Evolutionary conservation across 2,888 invertebrate genomes (phyloP), one percentile per base, ranked within the genome.

Genomic region (Drepana falcataria): DNA sequence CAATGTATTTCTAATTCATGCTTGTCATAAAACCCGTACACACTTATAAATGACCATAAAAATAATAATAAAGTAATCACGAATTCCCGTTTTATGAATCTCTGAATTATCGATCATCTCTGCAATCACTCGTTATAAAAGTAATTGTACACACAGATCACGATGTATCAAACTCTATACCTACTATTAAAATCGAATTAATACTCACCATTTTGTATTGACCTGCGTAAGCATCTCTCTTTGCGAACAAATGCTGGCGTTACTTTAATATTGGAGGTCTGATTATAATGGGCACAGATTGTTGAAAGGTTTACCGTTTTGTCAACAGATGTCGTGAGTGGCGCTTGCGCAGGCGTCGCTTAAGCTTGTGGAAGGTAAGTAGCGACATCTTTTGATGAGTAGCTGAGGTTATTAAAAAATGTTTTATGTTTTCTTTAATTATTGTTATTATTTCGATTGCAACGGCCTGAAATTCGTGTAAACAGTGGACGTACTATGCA

Each of bases 181-280:
- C 75, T 72, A 68, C 77, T 77, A 88, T 88, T 88, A 88, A 85
- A 87, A 85, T 84, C 85, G 77, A 82, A 87, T 88, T 81, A 87
- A 77, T 70, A 52, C 51, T 53, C 44, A 61, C 81, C 74, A 76
- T 35, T 54, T 9, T 61, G 54, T 51, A 49, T 55, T 62, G 75
- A 74, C 4, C 75, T 60, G 35, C 65, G 9, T 33, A 9, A 48
- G 48, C n/a, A 52, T 54, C 49, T 51, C 49, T 2, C 21, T 21
- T 2, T 2, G 0, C 34, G 33, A 33, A 35, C 35, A 44, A 35
- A 21, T 55, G 53, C 53, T 55, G 53, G 54, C 52, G 35, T 47
- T 51, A 44, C 52, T 54, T 47, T 47, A 54, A 52, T 67, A 71
- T 75, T 65, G 59, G 68, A 65, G 80, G 34, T 76, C 78, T 58